Evolutionary conservation across 2,113 vertebrate species (phyloP), one percentile per base, ranked within the genome.

Genomic region (Mastomys coucha): DNA sequence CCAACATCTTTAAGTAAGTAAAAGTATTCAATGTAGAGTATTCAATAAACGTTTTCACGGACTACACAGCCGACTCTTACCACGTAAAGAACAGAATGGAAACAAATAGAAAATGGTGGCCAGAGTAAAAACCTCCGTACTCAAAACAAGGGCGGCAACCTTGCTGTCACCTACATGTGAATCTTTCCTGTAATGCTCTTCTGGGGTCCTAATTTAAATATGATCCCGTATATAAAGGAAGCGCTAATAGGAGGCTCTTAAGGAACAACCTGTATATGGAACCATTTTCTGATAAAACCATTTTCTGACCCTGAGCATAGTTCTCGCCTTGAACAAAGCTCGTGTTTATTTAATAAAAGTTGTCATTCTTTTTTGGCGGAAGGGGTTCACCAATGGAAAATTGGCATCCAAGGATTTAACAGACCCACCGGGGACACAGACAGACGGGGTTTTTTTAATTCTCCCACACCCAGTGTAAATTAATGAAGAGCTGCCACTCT

Each of bases 221-320:
- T 56, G 51, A 92, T 69, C 6, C 10, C 69, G 2, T 31, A 7
- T 33, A 28, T 45, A 17, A 7, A 31, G 17, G 13, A 70, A 90
- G 8, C 10, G 89, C 4, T 33, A 82, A 88, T 78, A 72, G 86
- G 89, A 90, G 42, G 2, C 4, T 67, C 39, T 88, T 81, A 58
- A 91, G 49, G 19, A 91, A 93, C 67, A 69, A 2, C 36, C 26
- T 60, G 81, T 53, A 36, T 36, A 6, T 36, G 75, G 95, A 84
- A 19, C 24, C 28, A 82, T 81, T 85, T 90, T 81, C 89, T 84
- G 73, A 95, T 56, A 69, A 96, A 87, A 14, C 24, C 26, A 81
- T 85, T 86, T 91, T 85, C 89, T 84, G 69, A 95, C 17, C 13
- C 82, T 80, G 36, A 82, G 28, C 45, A 63, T 93, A 88, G 81